Evolutionary conservation across 2,888 invertebrate genomes (phyloP).

Genomic region (Catocala fraxini): DNA sequence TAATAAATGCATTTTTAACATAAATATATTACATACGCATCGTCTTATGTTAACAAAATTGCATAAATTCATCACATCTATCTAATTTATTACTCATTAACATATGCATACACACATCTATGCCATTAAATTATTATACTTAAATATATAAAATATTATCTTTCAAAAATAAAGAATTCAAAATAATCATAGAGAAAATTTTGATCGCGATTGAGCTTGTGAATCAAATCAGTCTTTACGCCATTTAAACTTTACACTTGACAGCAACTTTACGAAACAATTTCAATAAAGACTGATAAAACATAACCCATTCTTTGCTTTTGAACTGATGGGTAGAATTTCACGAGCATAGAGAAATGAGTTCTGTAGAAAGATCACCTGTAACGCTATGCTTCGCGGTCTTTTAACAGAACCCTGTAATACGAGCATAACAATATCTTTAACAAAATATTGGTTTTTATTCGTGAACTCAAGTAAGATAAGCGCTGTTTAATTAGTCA

Average conservation of each 20-base stretch:
- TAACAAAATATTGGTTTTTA: neutral
- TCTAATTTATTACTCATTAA: slow-evolving; percentile 27
- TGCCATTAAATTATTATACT: slow-evolving; percentile 40
- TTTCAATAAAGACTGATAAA: slow-evolving; percentile 10
- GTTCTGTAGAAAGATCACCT: too few relatives aligned
- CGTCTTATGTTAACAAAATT: slow-evolving; percentile 30
- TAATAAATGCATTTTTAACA: slow-evolving; percentile 43
- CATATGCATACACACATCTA: slow-evolving; percentile 31
- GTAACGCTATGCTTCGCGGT: neutral
- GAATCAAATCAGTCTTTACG: slow-evolving; percentile 71
- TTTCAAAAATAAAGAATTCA: slow-evolving; percentile 57
- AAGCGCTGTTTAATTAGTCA: neutral
- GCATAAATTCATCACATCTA: slow-evolving; percentile 32
- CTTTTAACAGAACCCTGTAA: slow-evolving; percentile 30
- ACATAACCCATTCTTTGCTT: neutral
- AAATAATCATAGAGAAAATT: slow-evolving; percentile 24
- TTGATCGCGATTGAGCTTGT: slow-evolving; percentile 63
- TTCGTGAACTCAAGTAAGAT: neutral
- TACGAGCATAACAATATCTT: slow-evolving; percentile 12
- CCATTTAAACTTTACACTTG: slow-evolving; percentile 33
- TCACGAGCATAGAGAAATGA: too few relatives aligned
- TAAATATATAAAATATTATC: slow-evolving; percentile 46
- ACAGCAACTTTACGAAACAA: slow-evolving; percentile 17
- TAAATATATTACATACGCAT: slow-evolving; percentile 25
- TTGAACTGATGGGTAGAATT: neutral